Evolutionary conservation across 2,113 vertebrate genomes (phyloP).

Genomic region (Vulpes ferrilata): DNA sequence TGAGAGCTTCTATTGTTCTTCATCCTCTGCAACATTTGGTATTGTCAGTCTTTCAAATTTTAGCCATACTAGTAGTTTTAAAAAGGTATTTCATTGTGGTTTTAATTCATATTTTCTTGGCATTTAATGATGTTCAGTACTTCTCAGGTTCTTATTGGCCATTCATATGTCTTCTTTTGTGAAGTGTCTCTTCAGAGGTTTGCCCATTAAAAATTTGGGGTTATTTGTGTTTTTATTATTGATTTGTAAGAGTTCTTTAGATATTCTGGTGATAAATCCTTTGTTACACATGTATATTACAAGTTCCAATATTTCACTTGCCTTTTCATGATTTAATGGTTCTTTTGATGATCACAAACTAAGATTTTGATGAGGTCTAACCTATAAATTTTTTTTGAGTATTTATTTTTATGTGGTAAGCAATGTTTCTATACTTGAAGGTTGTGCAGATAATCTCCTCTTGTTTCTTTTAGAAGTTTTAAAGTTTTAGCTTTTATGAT

Average conservation of each 20-base stretch:
- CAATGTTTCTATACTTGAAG: neutral
- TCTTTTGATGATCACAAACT: constrained; percentile 19
- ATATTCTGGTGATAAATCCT: neutral
- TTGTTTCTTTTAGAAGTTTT: constrained; percentile 37
- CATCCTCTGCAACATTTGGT: neutral
- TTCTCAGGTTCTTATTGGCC: constrained; percentile 22
- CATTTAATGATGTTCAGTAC: neutral
- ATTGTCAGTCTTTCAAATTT: constrained; percentile 40
- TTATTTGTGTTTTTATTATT: constrained; percentile 37
- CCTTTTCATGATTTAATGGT: constrained; percentile 19
- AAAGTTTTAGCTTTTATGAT: constrained; percentile 27
- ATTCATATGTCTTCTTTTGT: neutral
- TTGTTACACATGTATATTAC: neutral
- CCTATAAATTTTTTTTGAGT: neutral
- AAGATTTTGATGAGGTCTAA: neutral
- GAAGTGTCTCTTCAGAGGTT: neutral
- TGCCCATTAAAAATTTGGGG: neutral
- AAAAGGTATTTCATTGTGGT: constrained; percentile 31
- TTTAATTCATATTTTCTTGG: constrained; percentile 41
- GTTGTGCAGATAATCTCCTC: neutral
- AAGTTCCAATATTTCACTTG: neutral
- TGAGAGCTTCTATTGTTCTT: constrained; percentile 16
- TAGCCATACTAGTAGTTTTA: constrained; percentile 19
- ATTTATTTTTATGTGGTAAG: constrained; percentile 24
- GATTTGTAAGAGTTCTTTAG: constrained; percentile 27